Conservation (phyloP, 2,797 vertebrate species). For the Micropoecilia bifurca region DNA sequence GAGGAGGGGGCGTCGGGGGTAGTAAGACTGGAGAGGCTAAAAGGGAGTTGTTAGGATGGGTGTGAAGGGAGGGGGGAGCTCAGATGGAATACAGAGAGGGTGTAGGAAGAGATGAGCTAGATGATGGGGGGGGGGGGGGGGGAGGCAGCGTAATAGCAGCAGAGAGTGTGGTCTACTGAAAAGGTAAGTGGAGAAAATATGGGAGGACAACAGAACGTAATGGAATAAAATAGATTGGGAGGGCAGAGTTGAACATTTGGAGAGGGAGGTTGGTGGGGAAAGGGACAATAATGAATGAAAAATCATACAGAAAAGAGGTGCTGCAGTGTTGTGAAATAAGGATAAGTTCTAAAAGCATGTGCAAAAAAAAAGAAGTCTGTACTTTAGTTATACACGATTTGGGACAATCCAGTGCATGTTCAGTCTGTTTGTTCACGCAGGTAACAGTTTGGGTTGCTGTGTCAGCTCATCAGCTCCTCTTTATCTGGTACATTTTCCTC, state of each 20-base stretch:
- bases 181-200: conserved; percentile 46
- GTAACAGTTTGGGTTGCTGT: conserved; percentile 44
- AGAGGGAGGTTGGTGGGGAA: not conserved
- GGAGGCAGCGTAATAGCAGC: conserved; percentile 29
- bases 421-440: conserved; percentile 43
- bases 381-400: conserved; percentile 28
- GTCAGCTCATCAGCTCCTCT: conserved; percentile 57
- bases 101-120: conserved; percentile 33
- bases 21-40: conserved; percentile 38
- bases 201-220: conserved; percentile 35
- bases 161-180: conserved; percentile 31
- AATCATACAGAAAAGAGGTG: conserved; percentile 39
- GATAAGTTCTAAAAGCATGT: conserved; percentile 44
- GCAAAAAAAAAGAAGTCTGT: conserved; percentile 26
- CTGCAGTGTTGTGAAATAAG: conserved; percentile 31
- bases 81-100: conserved; percentile 40
- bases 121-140: conserved; percentile 23
- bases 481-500: conserved; percentile 42
- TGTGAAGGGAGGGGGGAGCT: not conserved
- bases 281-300: conserved; percentile 12
- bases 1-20: not conserved
- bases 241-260: conserved; percentile 7
- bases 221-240: conserved; percentile 38
- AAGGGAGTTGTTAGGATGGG: conserved; percentile 28
- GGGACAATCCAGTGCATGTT: conserved; percentile 40